Conservation (phyloP, 2,888 invertebrate species). For the Chloroclystis v-ata region DNA sequence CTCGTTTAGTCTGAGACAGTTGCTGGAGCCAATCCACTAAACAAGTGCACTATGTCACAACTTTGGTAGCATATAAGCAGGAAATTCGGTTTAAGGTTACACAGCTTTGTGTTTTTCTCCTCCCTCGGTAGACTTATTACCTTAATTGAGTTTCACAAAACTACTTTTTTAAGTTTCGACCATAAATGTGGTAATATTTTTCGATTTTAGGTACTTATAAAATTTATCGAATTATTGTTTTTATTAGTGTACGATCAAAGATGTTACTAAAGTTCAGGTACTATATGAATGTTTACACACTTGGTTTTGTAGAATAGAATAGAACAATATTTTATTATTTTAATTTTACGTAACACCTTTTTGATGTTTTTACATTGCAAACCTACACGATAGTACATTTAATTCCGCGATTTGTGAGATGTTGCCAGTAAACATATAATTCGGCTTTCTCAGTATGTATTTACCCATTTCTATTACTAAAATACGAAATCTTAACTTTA, state of each 20-base stretch:
- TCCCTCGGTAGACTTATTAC: too few species aligned
- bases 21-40: conserved; percentile 9
- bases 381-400: conserved; percentile 60
- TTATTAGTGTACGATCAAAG: conserved; percentile 28
- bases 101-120: too few species aligned
- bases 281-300: too few species aligned
- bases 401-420: conserved; percentile 70
- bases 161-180: conserved; percentile 6
- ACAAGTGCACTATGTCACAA: neutral
- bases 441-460: conserved; percentile 69
- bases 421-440: conserved; percentile 76
- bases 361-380: conserved; percentile 47
- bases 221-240: conserved; percentile 5
- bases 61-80: neutral
- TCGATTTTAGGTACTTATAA: neutral
- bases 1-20: conserved; percentile 16
- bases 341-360: conserved; percentile 21
- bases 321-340: too few species aligned
- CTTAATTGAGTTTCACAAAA: too few species aligned
- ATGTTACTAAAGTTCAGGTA: conserved; percentile 14
- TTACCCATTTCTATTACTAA: conserved; percentile 43
- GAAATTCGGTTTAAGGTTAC: too few species aligned
- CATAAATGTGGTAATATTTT: neutral
- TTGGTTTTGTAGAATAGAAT: too few species aligned
- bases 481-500: conserved; percentile 26